phyloP scores from a whole-genome alignment of 35 echinoderm and acorn worm genomes.

The Heliocidaris tuberculata region DNA sequence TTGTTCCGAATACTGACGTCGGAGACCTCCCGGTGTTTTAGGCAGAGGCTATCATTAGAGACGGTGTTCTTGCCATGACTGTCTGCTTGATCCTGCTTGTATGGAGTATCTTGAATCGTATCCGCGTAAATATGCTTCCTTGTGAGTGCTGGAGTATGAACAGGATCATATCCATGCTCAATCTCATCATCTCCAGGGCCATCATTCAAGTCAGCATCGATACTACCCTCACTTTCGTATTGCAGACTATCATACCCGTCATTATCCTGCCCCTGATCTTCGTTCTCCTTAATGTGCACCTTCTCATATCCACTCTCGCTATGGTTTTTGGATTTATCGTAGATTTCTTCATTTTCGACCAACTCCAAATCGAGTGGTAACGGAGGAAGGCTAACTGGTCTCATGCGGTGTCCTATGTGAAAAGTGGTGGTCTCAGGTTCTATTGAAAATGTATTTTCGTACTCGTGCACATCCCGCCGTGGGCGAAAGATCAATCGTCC shows the following conservation, averaged over 20 bases:
- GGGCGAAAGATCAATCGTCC: too few relatives aligned
- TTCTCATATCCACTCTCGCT: not conserved
- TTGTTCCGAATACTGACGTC: not conserved
- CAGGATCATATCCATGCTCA: not conserved
- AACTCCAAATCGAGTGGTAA: not conserved
- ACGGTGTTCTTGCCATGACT: too few relatives aligned
- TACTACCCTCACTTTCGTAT: not conserved
- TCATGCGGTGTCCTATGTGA: not conserved
- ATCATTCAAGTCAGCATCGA: not conserved
- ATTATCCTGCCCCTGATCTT: not conserved
- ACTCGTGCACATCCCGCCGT: not conserved
- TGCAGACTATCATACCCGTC: not conserved
- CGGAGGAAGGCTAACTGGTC: not conserved
- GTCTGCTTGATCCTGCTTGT: too few relatives aligned
- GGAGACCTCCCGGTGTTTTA: too few relatives aligned
- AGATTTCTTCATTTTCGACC: not conserved
- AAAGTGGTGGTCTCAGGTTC: not conserved
- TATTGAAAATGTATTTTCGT: not conserved
- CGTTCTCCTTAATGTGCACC: not conserved
- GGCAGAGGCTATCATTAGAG: too few relatives aligned
- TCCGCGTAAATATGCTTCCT: not conserved
- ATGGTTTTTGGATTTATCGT: not conserved
- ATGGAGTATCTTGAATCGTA: not conserved
- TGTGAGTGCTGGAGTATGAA: not conserved
- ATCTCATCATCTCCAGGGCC: not conserved